Base-by-base conservation (phyloP, 2,113 vertebrate species). In the Mormyrus lacerda region DNA sequence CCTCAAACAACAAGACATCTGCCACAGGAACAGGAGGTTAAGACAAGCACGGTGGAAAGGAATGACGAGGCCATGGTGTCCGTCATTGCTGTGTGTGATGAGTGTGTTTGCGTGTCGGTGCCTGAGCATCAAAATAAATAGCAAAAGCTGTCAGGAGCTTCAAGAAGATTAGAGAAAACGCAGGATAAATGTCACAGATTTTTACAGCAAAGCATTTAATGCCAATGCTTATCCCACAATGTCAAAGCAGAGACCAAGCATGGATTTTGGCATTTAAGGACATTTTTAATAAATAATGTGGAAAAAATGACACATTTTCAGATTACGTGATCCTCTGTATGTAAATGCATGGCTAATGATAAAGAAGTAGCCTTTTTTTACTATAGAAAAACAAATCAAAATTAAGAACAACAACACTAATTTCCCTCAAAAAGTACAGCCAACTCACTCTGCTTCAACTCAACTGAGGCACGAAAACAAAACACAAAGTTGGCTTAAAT, bases 231-330 rank as follows among this genome's bases (percentile, higher is more conserved):
- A 88, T 42, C 7, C 31, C 39, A 65, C 42, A 17, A 51, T 39
- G n/a, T 87, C 88, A 87, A 91, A 89, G 88, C 94, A 92, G 90
- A 95, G 58, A 94, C 92, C 90, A 94, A 94, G 93, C 90, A 94
- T 92, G 92, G 90, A 94, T 61, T 91, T 92, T 93, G 94, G 94
- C 96, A 96, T 96, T 97, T 96, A 95, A 97, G 96, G 96, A 97
- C 95, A 95, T 96, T 97, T 97, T 97, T 97, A 97, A 97, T 97
- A 97, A 97, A 97, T 97, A 97, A 97, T 96, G 96, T 97, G 96
- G 96, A 97, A 97, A 95, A 88, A 90, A 96, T 95, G 96, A 96
- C 96, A 95, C 96, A 96, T 88, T 90, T 97, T 96, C 93, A 95
- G 96, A 96, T 97, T 97, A 97, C 95, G 96, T 95, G 92, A 96